Percentiles rank a stretch among this genome's conserved stretches.
These are phyloP conservation scores for Drosophila recens DNA, from an alignment of 2,888 invertebrate genomes.

Conservation along the genomic window DNA sequence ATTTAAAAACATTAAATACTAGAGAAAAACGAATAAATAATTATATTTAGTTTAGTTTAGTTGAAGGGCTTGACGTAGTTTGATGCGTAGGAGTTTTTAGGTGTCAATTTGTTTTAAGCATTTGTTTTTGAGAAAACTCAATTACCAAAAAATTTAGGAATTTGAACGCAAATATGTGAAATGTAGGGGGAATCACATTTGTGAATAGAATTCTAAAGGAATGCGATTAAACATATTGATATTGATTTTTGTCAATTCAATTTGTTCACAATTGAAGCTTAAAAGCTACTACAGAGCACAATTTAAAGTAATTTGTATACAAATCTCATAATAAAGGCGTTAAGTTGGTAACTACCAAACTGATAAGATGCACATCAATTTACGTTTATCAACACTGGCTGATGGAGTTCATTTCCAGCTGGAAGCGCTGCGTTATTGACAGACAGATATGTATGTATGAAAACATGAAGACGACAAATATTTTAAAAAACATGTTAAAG, in stretches of 20 bases:
- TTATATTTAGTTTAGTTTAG: slow-evolving; percentile 7
- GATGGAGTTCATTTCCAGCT: too few relatives aligned
- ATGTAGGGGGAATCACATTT: not conserved
- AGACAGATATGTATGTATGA: not conserved
- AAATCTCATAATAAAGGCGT: slow-evolving; percentile 1
- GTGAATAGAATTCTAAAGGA: not conserved
- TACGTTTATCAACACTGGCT: not conserved
- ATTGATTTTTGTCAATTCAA: not conserved
- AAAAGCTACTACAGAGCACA: not conserved
- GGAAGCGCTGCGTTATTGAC: too few relatives aligned
- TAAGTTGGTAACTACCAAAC: not conserved
- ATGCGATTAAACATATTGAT: not conserved
- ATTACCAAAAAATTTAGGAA: not conserved
- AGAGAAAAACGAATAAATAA: slow-evolving; percentile 14
- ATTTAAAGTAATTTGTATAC: not conserved
- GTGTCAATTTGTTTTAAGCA: not conserved
- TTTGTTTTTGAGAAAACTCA: not conserved
- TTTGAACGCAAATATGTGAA: not conserved
- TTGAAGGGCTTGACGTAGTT: not conserved
- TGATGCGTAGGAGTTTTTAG: not conserved
- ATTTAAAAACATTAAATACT: slow-evolving; percentile 18
- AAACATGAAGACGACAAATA: not conserved
- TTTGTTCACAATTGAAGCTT: not conserved
- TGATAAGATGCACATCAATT: not conserved
- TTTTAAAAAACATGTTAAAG: not conserved